Percentiles rank a stretch among this genome's conserved stretches.
phyloP scores from a whole-genome alignment of 2,888 invertebrate species.

The Hirtodrosophila histrioides region DNA sequence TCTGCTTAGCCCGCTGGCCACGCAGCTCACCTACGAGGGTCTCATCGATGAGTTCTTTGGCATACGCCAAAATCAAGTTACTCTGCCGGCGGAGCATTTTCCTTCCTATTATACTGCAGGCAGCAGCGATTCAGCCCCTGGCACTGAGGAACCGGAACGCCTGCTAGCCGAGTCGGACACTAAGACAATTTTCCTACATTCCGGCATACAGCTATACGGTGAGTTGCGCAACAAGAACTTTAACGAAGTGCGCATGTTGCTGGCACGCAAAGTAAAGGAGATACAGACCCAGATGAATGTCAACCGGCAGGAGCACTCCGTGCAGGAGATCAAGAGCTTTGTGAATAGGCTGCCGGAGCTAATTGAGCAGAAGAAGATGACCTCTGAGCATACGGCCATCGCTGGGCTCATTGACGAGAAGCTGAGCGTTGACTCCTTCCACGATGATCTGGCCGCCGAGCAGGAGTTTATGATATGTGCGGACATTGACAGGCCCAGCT shows the following conservation, averaged over 20 bases:
- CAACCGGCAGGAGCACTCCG: slow-evolving; percentile 92
- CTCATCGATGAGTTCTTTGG: slow-evolving; percentile 97
- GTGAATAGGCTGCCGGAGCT: slow-evolving; percentile 95
- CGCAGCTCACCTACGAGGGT: slow-evolving; percentile 98
- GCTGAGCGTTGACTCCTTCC: slow-evolving; percentile 90
- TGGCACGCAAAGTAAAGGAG: slow-evolving; percentile 93
- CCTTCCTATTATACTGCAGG: slow-evolving; percentile 74
- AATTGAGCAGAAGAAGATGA: slow-evolving; percentile 92
- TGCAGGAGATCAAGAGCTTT: slow-evolving; percentile 97
- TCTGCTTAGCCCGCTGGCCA: slow-evolving; percentile 94
- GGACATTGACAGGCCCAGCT: slow-evolving; percentile 94
- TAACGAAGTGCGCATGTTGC: slow-evolving; percentile 92
- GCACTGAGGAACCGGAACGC: slow-evolving; percentile 33
- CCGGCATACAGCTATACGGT: slow-evolving; percentile 93
- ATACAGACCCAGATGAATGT: slow-evolving; percentile 94
- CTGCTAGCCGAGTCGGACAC: slow-evolving; percentile 86
- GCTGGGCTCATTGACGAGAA: slow-evolving; percentile 96
- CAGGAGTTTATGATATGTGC: slow-evolving; percentile 96
- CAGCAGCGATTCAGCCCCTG: slow-evolving; percentile 14
- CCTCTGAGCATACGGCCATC: slow-evolving; percentile 95
- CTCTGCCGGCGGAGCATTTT: slow-evolving; percentile 94
- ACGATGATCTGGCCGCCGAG: slow-evolving; percentile 92
- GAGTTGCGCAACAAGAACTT: slow-evolving; percentile 97
- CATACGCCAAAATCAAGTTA: slow-evolving; percentile 91
- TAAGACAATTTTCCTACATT: slow-evolving; percentile 92